Evolutionary conservation across 2,888 invertebrate genomes (phyloP).

Genomic region (Masnerella sp.): DNA sequence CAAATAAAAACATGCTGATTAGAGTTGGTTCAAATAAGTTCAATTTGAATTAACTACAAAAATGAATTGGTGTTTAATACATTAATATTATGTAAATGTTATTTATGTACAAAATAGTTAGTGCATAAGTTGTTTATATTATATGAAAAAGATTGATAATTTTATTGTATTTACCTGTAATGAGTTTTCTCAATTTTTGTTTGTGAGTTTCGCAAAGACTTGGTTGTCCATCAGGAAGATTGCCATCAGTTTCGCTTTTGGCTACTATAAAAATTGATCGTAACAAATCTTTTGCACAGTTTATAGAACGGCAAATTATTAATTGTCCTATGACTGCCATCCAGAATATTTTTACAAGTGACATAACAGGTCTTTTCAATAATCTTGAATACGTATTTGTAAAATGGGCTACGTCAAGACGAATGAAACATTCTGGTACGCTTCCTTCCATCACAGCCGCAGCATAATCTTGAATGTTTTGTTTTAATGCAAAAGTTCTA

Average conservation of each 20-base stretch:
- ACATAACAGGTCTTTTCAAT: neutral
- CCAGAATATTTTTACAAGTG: slow-evolving; percentile 1
- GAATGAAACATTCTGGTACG: neutral
- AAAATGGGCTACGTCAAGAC: slow-evolving; percentile 6
- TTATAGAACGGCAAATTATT: neutral
- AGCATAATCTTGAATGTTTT: slow-evolving; percentile 5
- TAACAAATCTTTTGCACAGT: neutral
- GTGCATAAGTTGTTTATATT: too few species aligned
- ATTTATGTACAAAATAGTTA: too few species aligned
- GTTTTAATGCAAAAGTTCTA: neutral
- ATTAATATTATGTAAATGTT: too few species aligned
- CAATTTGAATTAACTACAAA: too few species aligned
- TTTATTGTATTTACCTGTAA: slow-evolving; percentile 6
- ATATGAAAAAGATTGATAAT: too few species aligned
- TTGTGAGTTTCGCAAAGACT: neutral
- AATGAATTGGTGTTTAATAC: too few species aligned
- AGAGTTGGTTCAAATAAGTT: too few species aligned
- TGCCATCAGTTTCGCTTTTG: neutral
- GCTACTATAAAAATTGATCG: slow-evolving; percentile 7
- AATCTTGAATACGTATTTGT: neutral
- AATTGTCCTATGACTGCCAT: slow-evolving; percentile 6
- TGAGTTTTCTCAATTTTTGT: slow-evolving; percentile 1
- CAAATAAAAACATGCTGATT: too few species aligned
- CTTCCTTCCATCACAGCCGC: neutral
- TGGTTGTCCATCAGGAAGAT: neutral